These are phyloP conservation scores for Onychorhynchus coronatus DNA, from an alignment of 2,113 vertebrate genomes.

Conservation along the genomic window DNA sequence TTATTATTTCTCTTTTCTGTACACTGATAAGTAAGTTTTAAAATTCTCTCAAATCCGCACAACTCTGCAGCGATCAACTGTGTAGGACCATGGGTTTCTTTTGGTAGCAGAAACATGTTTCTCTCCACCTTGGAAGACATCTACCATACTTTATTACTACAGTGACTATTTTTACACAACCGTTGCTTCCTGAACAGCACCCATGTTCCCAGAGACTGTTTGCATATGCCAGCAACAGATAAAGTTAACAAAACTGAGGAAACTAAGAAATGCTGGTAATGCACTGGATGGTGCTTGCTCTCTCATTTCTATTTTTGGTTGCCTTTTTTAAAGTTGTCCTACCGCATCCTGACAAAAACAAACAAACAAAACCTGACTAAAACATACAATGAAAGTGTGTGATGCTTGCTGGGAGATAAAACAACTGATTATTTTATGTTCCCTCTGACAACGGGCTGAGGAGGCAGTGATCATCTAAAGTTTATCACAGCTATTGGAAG, in stretches of 20 bases:
- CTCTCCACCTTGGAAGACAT: not conserved
- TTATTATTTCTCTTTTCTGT: not conserved
- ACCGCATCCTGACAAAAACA: not conserved
- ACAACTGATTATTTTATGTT: not conserved
- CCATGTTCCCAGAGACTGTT: constrained; percentile 1
- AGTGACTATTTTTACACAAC: constrained; percentile 8
- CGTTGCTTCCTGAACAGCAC: constrained; percentile 28
- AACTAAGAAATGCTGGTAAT: not conserved
- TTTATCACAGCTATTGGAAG: not conserved
- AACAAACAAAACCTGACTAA: not conserved
- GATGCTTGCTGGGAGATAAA: not conserved
- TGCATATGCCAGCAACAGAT: constrained; percentile 22
- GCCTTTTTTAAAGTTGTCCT: not conserved
- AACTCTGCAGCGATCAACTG: rapidly evolving
- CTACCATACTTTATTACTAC: not conserved
- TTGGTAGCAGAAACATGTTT: not conserved
- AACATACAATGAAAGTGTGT: not conserved
- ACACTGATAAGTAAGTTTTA: not conserved
- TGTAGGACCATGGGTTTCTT: not conserved
- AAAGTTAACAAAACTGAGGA: not conserved
- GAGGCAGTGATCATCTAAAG: not conserved
- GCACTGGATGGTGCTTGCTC: not conserved
- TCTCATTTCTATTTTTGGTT: not conserved
- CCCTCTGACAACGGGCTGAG: not conserved
- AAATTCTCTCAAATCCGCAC: not conserved